Base-by-base conservation (phyloP, 2,797 vertebrate species). In the Zalophus californianus region DNA sequence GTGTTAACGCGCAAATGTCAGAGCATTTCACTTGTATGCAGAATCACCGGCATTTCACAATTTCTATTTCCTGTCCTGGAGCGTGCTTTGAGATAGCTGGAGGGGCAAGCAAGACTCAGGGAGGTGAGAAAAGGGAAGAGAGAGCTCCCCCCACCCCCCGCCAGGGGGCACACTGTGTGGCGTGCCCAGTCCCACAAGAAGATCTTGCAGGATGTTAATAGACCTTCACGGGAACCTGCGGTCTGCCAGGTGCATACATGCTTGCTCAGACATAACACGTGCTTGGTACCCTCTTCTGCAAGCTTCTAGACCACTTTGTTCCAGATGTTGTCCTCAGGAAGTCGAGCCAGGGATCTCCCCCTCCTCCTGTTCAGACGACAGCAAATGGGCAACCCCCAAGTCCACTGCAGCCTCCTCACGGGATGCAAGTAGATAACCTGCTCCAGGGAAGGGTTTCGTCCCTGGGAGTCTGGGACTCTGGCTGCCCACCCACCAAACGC, bases 171-270 rank as follows among this genome's bases (percentile, higher is more conserved):
- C 68, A 41, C 0, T 58, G 13, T 32, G 11, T 15, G 35, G 32
- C 16, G 9, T 35, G n/a, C 12, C 12, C 44, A 0, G 0, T 50
- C 25, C 5, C 8, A 27, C 0, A 1, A 14, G 50, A 21, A 16
- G 21, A 5, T 1, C 2, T 23, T 0, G 18, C 23, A 2, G 82
- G 54, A 35, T 0, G 4, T 0, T 1, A 1, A 16, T 1, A 23
- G 38, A 25, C 12, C 1, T 0, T n/a, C 25, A 0, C 5, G 10
- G 23, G 62, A 3, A 7, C 88, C 11, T 0, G n/a, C 32, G 44
- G 7, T 2, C 75, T 32, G 15, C 70, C 50, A 35, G 18, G 13
- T n/a, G 41, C 23, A 1, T 0, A 0, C 2, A 0, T 9, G 4
- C 48, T 13, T 25, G 27, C 21, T 23, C 54, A n/a, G 29, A 8